Conservation (phyloP, 2,888 invertebrate species). For the Limnephilus auricula region DNA sequence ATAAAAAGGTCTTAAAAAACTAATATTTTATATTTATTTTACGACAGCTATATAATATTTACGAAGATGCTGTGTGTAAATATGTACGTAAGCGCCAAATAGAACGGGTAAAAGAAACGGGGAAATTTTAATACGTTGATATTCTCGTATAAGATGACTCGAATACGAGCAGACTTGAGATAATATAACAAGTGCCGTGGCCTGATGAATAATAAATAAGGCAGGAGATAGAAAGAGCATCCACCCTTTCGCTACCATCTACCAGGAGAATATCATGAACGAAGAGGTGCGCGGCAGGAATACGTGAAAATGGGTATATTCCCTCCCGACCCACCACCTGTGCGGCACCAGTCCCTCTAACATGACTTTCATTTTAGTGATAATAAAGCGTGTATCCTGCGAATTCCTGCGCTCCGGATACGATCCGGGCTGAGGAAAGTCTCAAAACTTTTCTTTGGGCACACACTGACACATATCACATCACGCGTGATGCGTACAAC, state of each 20-base stretch:
- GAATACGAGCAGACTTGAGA: slow-evolving; percentile 19
- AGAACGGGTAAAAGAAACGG: neutral
- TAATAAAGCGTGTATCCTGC: slow-evolving; percentile 61
- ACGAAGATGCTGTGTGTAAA: neutral
- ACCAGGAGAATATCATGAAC: slow-evolving; percentile 39
- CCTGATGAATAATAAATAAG: slow-evolving; percentile 47
- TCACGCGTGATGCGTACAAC: slow-evolving; percentile 37
- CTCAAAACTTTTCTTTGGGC: slow-evolving; percentile 40
- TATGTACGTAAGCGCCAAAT: neutral
- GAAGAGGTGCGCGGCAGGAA: slow-evolving; percentile 44
- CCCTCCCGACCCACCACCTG: slow-evolving; percentile 14
- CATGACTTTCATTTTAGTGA: slow-evolving; percentile 66
- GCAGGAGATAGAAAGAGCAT: slow-evolving; percentile 1
- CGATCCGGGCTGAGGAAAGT: slow-evolving; percentile 44
- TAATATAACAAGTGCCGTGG: slow-evolving; percentile 40
- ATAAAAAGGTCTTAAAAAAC: neutral
- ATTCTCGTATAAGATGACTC: neutral
- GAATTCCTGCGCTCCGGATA: slow-evolving; percentile 54
- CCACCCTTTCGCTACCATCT: slow-evolving; percentile 31
- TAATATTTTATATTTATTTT: slow-evolving; percentile 16
- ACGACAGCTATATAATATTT: slow-evolving; percentile 13
- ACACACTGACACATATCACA: slow-evolving; percentile 48
- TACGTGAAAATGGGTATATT: slow-evolving; percentile 40
- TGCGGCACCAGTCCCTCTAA: slow-evolving; percentile 50
- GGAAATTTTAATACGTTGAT: slow-evolving; percentile 33